phyloP scores from a whole-genome alignment of 2,888 invertebrate species.

The Microplitis deprimator region DNA sequence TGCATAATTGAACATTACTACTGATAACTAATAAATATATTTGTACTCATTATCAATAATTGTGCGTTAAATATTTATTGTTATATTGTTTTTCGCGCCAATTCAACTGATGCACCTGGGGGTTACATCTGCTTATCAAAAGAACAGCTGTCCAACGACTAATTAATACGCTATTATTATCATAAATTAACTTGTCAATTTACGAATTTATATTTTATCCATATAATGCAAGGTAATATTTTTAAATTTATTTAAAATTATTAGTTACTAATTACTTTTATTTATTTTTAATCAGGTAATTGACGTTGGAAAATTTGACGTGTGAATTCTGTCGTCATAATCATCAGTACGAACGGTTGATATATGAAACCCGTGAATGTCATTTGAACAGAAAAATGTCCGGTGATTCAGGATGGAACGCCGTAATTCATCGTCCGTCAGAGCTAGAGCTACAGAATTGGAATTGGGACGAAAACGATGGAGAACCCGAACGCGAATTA shows the following conservation, averaged over 20 bases:
- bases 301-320: not conserved
- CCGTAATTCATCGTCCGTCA: slow-evolving; percentile 75
- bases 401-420: slow-evolving; percentile 74
- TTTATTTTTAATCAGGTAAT: slow-evolving; percentile 8
- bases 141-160: slow-evolving; percentile 62
- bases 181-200: slow-evolving; percentile 33
- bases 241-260: not conserved
- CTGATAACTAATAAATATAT: not conserved
- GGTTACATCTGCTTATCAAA: slow-evolving; percentile 55
- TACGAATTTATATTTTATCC: slow-evolving; percentile 19
- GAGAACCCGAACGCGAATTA: slow-evolving; percentile 76
- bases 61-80: slow-evolving; percentile 2
- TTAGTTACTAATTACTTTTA: not conserved
- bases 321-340: slow-evolving; percentile 1
- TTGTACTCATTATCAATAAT: not conserved
- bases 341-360: slow-evolving; percentile 53
- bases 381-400: slow-evolving; percentile 66
- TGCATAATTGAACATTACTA: not conserved
- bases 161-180: slow-evolving; percentile 44
- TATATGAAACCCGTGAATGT: slow-evolving; percentile 60
- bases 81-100: slow-evolving; percentile 58
- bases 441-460: slow-evolving; percentile 71
- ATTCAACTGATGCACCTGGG: slow-evolving; percentile 60
- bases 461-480: slow-evolving; percentile 73
- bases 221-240: slow-evolving; percentile 33